Conservation (phyloP, 2,888 invertebrate species). For the Athrips mouffetella region DNA sequence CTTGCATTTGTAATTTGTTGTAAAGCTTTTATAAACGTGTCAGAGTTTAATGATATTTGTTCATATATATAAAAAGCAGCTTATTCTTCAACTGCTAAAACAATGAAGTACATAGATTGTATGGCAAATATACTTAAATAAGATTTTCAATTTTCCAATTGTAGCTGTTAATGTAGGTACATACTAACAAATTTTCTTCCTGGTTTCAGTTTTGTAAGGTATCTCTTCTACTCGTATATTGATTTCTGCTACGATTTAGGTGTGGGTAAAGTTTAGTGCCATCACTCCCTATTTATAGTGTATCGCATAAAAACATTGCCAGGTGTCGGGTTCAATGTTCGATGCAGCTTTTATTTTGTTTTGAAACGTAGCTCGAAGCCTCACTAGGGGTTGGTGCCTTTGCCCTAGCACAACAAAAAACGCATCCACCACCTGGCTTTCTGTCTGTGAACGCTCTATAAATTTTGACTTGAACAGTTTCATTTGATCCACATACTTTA, state of each 20-base stretch:
- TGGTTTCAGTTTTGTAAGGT: too few relatives aligned
- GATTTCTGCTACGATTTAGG: not conserved
- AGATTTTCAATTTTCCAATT: too few relatives aligned
- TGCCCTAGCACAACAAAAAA: slow-evolving; percentile 38
- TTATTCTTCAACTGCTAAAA: too few relatives aligned
- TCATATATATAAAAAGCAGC: too few relatives aligned
- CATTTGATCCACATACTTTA: not conserved
- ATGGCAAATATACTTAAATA: too few relatives aligned
- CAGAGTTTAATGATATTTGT: too few relatives aligned
- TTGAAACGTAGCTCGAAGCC: slow-evolving; percentile 46
- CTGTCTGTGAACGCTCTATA: not conserved
- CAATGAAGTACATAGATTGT: too few relatives aligned
- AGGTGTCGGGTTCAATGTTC: slow-evolving; percentile 69
- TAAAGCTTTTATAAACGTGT: too few relatives aligned
- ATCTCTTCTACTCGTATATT: too few relatives aligned
- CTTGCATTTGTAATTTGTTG: too few relatives aligned
- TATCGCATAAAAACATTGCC: slow-evolving; percentile 51
- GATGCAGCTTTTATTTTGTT: slow-evolving; percentile 59
- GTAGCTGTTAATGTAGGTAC: not conserved
- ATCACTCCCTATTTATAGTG: slow-evolving; percentile 16
- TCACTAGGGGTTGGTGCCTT: slow-evolving; percentile 39
- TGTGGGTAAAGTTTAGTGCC: slow-evolving; percentile 4
- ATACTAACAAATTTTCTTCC: not conserved
- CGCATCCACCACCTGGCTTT: slow-evolving; percentile 49
- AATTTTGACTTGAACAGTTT: not conserved